Base-by-base conservation (phyloP, 2,888 invertebrate species). In the Drosophila nr. perissopoda region DNA sequence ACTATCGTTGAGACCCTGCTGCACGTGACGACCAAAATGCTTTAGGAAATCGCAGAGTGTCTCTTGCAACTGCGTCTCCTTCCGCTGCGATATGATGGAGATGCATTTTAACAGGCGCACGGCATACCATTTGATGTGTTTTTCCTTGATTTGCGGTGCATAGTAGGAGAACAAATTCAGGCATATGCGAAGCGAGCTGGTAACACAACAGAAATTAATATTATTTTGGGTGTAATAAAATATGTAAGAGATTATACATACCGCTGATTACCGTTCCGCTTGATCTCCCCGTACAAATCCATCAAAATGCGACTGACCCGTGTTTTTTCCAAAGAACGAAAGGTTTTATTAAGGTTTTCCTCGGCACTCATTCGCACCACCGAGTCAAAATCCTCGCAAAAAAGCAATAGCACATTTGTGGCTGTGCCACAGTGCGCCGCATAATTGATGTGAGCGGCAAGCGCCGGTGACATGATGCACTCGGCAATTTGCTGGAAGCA, bases 271-370 rank as follows among this genome's bases (percentile, higher is more conserved):
- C 96, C 96, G 93, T 97, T 97, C 90, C 95, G 95, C 92, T 97
- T 96, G 52, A 97, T 96, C 93, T 96, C 97, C 82, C 96, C 96
- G 90, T 96, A 97, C 51, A 98, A 93, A 92, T 97, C 97, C 88
- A 97, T 95, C 89, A 96, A 95, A 63, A 97, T 94, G 88, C 96
- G 95, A 33, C 95, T 95, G 16, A 96, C 94, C 80, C 96, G 95
- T 27, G 95, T 95, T 90, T 96, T 96, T 77, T 95, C 94, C 88
- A 96, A 93, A 10, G 94, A 94, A 93, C 96, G 95, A 82, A 97
- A 96, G 62, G 97, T 96, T 92, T 95, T 94, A 91, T 97, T 97
- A 2, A 97, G 93, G 88, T 96, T 96, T 93, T 97, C 97, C 91
- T 97, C 97, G 51, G 97, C 97, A 59, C 96, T 95, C 94, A 97